Evolutionary conservation across 2,113 vertebrate genomes (phyloP).

Genomic region (Chaetodon auriga): DNA sequence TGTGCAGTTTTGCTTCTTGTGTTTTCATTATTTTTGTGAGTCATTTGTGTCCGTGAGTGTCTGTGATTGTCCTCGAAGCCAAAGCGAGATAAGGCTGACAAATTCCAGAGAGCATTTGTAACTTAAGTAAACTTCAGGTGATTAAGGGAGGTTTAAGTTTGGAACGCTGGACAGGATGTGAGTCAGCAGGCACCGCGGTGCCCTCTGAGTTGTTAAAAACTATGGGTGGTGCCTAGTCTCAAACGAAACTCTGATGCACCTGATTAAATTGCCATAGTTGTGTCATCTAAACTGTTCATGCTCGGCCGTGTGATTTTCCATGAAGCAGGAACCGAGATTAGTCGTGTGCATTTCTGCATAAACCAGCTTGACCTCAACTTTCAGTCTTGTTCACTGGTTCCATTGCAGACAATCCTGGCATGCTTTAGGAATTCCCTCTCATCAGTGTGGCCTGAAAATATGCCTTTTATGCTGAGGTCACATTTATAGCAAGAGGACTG

Average conservation of each 20-base stretch:
- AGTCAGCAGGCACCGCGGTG: slow-evolving; percentile 36
- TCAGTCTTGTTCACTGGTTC: slow-evolving; percentile 23
- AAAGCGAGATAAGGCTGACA: slow-evolving; percentile 27
- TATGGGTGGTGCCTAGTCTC: background rate
- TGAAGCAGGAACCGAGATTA: background rate
- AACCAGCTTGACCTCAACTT: slow-evolving; percentile 35
- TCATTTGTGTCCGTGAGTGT: background rate
- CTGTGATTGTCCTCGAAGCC: slow-evolving; percentile 8
- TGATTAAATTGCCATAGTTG: slow-evolving; percentile 15
- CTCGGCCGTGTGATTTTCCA: background rate
- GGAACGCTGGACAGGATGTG: slow-evolving; percentile 33
- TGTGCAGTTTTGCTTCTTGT: background rate
- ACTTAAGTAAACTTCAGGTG: slow-evolving; percentile 34
- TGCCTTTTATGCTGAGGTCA: slow-evolving; percentile 26
- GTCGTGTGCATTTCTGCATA: background rate
- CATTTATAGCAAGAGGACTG: background rate
- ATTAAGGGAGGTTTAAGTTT: slow-evolving; percentile 18
- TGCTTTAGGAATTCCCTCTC: slow-evolving; percentile 31
- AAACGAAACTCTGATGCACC: slow-evolving; percentile 12
- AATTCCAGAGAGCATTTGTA: slow-evolving; percentile 23
- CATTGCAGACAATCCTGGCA: background rate
- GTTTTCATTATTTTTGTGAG: background rate
- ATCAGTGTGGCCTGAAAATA: slow-evolving; percentile 36
- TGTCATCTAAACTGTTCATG: slow-evolving; percentile 5
- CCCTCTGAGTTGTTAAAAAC: slow-evolving; percentile 1